Evolutionary conservation across 2,113 vertebrate genomes (phyloP), one percentile per base, ranked within the genome.

Genomic region (Labeo catla): DNA sequence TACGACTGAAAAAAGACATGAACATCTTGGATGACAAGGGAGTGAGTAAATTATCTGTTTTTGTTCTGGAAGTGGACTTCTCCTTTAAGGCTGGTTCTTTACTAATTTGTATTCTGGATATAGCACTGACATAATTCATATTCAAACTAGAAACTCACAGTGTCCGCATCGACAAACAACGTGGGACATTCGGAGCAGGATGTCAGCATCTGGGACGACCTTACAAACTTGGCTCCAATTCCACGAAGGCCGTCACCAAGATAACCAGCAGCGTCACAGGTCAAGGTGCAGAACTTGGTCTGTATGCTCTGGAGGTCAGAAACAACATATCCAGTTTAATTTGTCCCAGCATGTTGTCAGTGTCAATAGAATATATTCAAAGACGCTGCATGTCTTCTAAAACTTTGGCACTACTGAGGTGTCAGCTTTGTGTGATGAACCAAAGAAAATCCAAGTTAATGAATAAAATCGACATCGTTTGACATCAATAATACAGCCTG

Each of bases 131-230:
- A 57, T 52, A 16, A 19, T 13, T 15, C 11, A 28, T 12, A 21
- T 28, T 43, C 36, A 61, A 45, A 13, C n/a, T 4, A 52, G 23
- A 19, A 57, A 95, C 97, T 97, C 91, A 99, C 98, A 0, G 98
- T 99, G 93, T 99, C 98, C 0, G 98, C 98, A 88, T 99, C 98
- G 68, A 99, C 96, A 63, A 98, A 99, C 81, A 99, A 96, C 0
- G 98, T 99, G 0, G 98, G 98, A 86, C 98, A 99, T 84, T 99
- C 98, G 0, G 98, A 99, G 90, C 98, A 99, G 1, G 97, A 94
- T 7, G 97, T 98, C 72, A 99, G 91, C 96, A 99, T 98, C 91
- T 98, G 97, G 28, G 98, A 99, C 5, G 98, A 99, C 89, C 96
- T 95, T 86, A 98, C 95, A 89, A 99, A 99, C 93, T 99, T 99